A percentile compares a stretch with the other conserved stretches of the same genome.
These are phyloP conservation scores for Xestia ashworthii DNA, from an alignment of 2,888 invertebrate species.

Conservation along the genomic window DNA sequence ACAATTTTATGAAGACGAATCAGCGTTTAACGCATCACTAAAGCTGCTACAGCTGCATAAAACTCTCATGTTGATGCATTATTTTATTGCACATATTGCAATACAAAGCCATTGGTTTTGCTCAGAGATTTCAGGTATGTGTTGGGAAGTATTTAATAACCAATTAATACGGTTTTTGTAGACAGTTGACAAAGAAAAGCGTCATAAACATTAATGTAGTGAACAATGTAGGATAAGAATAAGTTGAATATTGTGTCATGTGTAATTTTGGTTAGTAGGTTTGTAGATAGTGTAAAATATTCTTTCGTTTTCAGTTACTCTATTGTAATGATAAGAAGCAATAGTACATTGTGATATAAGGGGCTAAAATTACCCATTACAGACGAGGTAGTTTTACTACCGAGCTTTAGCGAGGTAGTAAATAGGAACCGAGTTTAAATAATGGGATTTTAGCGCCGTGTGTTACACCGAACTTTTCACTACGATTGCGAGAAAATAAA, in stretches of 20 bases:
- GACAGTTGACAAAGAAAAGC: neutral
- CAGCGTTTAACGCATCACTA: conserved; percentile 36
- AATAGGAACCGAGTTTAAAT: too few relatives aligned
- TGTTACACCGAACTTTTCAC: too few relatives aligned
- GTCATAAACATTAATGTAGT: neutral
- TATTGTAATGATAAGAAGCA: neutral
- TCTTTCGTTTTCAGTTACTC: neutral
- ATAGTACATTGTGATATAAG: too few relatives aligned
- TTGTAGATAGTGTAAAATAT: neutral
- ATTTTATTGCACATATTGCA: conserved; percentile 34
- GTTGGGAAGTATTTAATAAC: neutral
- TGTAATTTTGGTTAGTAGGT: neutral
- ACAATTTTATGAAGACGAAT: conserved; percentile 53
- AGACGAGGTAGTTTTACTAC: too few relatives aligned
- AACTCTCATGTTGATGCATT: conserved; percentile 16
- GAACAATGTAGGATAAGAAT: neutral
- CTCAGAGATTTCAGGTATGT: conserved; percentile 12
- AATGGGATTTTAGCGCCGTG: too few relatives aligned
- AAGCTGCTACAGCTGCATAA: conserved; percentile 29
- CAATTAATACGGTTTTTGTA: neutral
- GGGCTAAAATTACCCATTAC: too few relatives aligned
- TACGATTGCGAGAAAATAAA: too few relatives aligned
- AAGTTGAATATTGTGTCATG: neutral
- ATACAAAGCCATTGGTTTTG: conserved; percentile 2
- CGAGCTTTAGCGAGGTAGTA: too few relatives aligned